Percentiles rank a stretch among this genome's conserved stretches.
phyloP scores from a whole-genome alignment of 2,888 invertebrate species.

The Calliscelio sp. region DNA sequence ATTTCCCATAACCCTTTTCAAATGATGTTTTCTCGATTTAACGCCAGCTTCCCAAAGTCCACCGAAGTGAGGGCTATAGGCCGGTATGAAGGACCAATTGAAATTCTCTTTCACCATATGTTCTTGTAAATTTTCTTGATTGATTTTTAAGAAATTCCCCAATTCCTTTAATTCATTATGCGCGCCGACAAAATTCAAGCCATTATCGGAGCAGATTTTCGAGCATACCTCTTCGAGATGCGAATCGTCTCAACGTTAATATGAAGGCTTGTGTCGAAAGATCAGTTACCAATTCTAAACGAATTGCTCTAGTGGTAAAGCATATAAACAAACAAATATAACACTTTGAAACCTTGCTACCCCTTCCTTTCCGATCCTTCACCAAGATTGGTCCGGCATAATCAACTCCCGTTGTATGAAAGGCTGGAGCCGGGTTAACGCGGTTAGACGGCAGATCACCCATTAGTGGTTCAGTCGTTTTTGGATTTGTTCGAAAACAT shows the following conservation, averaged over 20 bases:
- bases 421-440: slow-evolving; percentile 62
- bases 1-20: not conserved
- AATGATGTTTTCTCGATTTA: not conserved
- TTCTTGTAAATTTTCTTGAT: not conserved
- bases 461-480: slow-evolving; percentile 72
- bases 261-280: slow-evolving; percentile 75
- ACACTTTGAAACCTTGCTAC: slow-evolving; percentile 64
- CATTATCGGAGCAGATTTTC: slow-evolving; percentile 76
- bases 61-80: slow-evolving; percentile 72
- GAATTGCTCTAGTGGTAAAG: slow-evolving; percentile 75
- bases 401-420: slow-evolving; percentile 73
- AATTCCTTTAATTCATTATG: not conserved
- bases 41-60: slow-evolving; percentile 55
- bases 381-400: slow-evolving; percentile 74
- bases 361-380: slow-evolving; percentile 65
- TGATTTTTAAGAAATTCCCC: not conserved
- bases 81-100: slow-evolving; percentile 24
- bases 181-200: slow-evolving; percentile 75
- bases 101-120: not conserved
- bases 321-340: slow-evolving; percentile 74
- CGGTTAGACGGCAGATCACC: slow-evolving; percentile 75
- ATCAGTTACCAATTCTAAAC: slow-evolving; percentile 77
- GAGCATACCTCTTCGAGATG: slow-evolving; percentile 73
- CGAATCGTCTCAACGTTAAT: slow-evolving; percentile 75
- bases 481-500: slow-evolving; percentile 54